Evolutionary conservation across 2,797 vertebrate species (phyloP).

Genomic region (Gephyroberyx darwinii): DNA sequence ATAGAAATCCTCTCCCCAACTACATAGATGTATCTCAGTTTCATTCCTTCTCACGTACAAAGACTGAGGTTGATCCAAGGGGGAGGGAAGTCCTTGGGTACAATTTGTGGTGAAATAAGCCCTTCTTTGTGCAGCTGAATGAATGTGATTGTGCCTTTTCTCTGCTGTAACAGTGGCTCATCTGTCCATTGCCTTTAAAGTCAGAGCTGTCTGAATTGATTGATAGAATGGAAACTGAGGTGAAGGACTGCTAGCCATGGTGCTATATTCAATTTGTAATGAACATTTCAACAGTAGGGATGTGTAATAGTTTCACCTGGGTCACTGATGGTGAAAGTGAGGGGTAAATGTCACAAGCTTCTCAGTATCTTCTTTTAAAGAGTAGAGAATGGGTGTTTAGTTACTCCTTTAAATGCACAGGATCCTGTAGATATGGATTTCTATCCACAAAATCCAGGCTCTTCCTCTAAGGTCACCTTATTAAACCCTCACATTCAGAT

Average conservation of each 20-base stretch:
- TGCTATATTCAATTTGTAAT: slow-evolving; percentile 38
- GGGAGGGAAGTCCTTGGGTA: slow-evolving; percentile 18
- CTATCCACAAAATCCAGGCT: no score
- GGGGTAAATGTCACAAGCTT: not conserved
- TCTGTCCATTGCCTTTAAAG: slow-evolving; percentile 39
- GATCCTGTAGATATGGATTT: not conserved
- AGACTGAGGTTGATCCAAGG: slow-evolving; percentile 16
- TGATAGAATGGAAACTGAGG: slow-evolving; percentile 44
- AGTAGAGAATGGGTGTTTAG: not conserved
- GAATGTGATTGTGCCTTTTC: slow-evolving; percentile 31
- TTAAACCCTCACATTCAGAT: not conserved
- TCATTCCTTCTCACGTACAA: not conserved
- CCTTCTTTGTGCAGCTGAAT: slow-evolving; percentile 46
- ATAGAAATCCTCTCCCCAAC: not conserved
- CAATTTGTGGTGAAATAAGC: slow-evolving; percentile 52
- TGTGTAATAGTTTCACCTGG: slow-evolving; percentile 35
- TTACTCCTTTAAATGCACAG: not conserved
- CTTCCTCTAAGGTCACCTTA: not conserved
- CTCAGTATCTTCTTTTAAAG: not conserved
- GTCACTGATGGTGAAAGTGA: slow-evolving; percentile 32
- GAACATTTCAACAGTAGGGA: slow-evolving; percentile 32
- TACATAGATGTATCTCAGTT: not conserved
- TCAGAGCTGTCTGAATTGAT: slow-evolving; percentile 46
- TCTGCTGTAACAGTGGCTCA: slow-evolving; percentile 54
- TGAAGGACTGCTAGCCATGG: slow-evolving; percentile 11